A percentile compares a stretch with the other conserved stretches of the same genome.
Conservation (phyloP, 2,888 invertebrate species). For the Lobophora halterata region DNA sequence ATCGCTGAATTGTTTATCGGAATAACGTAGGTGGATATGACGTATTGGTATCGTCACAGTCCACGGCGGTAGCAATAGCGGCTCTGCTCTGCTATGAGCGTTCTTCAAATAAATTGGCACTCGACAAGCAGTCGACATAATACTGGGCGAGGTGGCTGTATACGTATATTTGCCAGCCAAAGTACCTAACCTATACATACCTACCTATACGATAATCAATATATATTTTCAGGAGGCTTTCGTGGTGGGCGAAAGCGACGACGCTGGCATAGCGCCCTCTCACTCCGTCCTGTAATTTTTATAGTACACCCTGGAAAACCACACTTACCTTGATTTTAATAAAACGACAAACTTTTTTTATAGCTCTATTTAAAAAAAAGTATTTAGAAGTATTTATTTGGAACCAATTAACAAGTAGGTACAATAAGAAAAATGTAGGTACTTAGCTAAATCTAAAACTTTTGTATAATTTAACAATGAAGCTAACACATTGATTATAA, state of each 20-base stretch:
- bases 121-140: constrained; percentile 62
- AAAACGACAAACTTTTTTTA: no score
- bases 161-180: no score
- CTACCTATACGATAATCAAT: constrained; percentile 78
- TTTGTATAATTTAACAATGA: no score
- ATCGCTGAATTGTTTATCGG: constrained; percentile 43
- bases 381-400: no score
- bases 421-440: no score
- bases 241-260: constrained; percentile 60
- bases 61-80: no score
- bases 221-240: constrained; percentile 81
- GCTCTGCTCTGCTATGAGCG: constrained; percentile 41
- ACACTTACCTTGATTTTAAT: constrained; percentile 35
- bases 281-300: constrained; percentile 67
- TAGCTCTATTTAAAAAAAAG: no score
- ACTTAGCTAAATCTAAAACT: no score
- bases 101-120: constrained; percentile 79
- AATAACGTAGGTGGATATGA: constrained; percentile 45
- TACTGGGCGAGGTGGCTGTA: constrained; percentile 65
- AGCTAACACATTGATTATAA: no score
- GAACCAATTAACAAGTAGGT: no score
- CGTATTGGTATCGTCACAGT: constrained; percentile 43
- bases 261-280: constrained; percentile 55
- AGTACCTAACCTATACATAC: no score
- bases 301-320: constrained; percentile 49